These are phyloP conservation scores for Hydrozoanthus tunicans DNA, from an alignment of 64 coral and sea anemone genomes.

Conservation along the genomic window DNA sequence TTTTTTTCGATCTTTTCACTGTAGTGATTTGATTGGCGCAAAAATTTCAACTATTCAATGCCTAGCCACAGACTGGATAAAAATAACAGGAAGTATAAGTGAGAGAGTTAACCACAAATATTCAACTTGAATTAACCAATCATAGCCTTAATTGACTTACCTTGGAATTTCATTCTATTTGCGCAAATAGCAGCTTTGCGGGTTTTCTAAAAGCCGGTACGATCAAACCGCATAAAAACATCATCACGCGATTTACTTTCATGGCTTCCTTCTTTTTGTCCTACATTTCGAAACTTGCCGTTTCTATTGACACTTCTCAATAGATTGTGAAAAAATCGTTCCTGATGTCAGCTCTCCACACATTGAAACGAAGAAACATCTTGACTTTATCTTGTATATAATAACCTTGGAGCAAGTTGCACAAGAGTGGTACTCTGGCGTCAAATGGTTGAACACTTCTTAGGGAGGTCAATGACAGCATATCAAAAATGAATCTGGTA, in stretches of 20 bases:
- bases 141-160: background rate
- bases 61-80: background rate
- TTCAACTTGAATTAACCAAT: background rate
- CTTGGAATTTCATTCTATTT: background rate
- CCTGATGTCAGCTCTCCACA: too few species aligned
- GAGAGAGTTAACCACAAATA: background rate
- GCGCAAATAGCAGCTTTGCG: slow-evolving; percentile 1
- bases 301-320: too few species aligned
- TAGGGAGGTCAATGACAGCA: too few species aligned
- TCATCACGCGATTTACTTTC: background rate
- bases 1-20: background rate
- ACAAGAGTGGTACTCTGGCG: too few species aligned
- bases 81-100: background rate
- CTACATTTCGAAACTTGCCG: too few species aligned
- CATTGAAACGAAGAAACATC: too few species aligned
- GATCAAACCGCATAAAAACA: background rate
- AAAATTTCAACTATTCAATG: background rate
- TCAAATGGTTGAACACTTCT: too few species aligned
- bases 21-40: background rate
- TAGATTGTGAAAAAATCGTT: too few species aligned
- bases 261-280: too few species aligned
- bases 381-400: too few species aligned
- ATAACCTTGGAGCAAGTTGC: too few species aligned
- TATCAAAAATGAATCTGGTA: too few species aligned
- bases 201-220: background rate